phyloP scores from a whole-genome alignment of 2,113 vertebrate species.

The Tyrannus savana region DNA sequence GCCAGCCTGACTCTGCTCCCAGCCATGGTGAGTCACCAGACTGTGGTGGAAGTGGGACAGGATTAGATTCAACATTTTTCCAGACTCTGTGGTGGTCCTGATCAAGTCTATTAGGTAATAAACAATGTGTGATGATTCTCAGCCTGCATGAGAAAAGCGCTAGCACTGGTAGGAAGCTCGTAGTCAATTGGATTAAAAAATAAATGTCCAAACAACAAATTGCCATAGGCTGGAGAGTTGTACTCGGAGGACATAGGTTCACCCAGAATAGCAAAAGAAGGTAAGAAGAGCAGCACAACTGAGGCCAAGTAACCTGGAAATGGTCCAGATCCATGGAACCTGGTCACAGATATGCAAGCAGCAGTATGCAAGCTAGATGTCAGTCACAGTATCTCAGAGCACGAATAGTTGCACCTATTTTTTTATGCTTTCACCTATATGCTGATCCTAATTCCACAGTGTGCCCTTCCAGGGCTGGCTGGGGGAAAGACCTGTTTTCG shows the following conservation, averaged over 20 bases:
- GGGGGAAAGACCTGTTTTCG: background rate
- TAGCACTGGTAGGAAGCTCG: background rate
- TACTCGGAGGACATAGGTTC: background rate
- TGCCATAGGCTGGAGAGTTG: background rate
- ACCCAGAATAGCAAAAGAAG: background rate
- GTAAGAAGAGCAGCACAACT: background rate
- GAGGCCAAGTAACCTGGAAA: background rate
- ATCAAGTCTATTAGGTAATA: background rate
- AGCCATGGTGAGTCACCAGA: background rate
- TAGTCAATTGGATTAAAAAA: background rate
- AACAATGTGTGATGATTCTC: background rate
- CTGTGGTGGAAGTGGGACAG: background rate
- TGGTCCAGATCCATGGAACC: background rate
- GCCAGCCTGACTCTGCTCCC: background rate
- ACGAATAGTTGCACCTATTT: background rate
- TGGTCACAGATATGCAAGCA: background rate
- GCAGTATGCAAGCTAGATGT: background rate
- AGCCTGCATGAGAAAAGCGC: background rate
- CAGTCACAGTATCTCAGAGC: background rate
- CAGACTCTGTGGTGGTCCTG: background rate
- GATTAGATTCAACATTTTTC: background rate
- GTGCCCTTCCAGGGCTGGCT: background rate
- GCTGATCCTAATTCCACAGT: background rate
- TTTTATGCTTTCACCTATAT: background rate
- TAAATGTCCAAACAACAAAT: background rate